phyloP scores from a whole-genome alignment of 2,113 vertebrate species.

The pig (Sus scrofa) region DNA sequence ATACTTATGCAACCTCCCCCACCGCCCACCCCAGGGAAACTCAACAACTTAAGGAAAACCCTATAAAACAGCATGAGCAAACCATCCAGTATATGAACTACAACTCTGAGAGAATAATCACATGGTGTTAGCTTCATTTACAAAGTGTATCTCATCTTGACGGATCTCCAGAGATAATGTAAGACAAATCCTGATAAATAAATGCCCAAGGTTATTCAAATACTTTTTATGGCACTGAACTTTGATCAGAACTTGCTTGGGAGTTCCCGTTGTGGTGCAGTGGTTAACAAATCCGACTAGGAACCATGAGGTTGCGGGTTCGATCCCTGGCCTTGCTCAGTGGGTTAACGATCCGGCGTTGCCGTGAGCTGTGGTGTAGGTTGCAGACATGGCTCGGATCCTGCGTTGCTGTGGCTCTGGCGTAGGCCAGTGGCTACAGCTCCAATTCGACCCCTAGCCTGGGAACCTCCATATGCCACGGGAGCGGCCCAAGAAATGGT shows the following conservation, averaged over 20 bases:
- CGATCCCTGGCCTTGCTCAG: too few relatives aligned
- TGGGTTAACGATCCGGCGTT: too few relatives aligned
- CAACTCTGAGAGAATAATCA: background rate
- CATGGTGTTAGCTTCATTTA: background rate
- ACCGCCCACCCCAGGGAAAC: background rate
- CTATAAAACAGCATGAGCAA: background rate
- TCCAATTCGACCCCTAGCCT: too few relatives aligned
- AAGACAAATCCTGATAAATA: background rate
- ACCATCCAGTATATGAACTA: background rate
- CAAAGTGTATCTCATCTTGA: background rate
- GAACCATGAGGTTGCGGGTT: too few relatives aligned
- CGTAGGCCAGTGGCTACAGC: too few relatives aligned
- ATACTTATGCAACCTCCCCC: background rate
- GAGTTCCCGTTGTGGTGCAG: too few relatives aligned
- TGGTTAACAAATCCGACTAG: too few relatives aligned
- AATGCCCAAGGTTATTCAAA: background rate
- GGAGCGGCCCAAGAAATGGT: too few relatives aligned
- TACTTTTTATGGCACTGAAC: background rate
- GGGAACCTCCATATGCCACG: too few relatives aligned
- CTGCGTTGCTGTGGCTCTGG: too few relatives aligned
- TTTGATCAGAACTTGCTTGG: conserved; percentile 5
- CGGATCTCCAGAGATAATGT: background rate
- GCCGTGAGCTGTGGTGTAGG: too few relatives aligned
- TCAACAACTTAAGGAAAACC: background rate
- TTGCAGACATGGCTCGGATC: too few relatives aligned